These are phyloP conservation scores for Anoplolepis gracilipes DNA, from an alignment of 1,140 invertebrate genomes.

Conservation along the genomic window DNA sequence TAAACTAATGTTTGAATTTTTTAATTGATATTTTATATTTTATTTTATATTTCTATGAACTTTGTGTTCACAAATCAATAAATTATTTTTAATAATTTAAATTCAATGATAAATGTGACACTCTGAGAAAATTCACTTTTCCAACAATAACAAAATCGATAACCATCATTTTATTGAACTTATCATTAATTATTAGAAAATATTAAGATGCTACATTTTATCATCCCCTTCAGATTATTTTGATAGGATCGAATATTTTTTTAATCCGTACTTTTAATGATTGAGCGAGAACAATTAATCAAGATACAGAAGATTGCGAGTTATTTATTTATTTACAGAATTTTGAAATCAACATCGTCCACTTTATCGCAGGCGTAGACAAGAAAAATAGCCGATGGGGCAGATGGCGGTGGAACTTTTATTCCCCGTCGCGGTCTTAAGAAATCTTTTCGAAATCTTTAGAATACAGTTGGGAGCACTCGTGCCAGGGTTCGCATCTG, in stretches of 20 bases:
- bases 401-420: conserved; percentile 45
- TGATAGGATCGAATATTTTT: neutral
- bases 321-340: conserved; percentile 43
- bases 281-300: neutral
- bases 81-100: neutral
- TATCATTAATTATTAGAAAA: neutral
- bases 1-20: neutral
- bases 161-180: neutral
- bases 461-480: conserved; percentile 45
- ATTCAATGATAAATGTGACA: neutral
- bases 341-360: neutral
- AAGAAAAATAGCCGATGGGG: conserved; percentile 5
- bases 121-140: neutral
- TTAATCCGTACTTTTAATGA: neutral
- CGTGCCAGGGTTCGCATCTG: conserved; percentile 36
- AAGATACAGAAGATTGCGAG: neutral
- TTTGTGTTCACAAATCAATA: neutral
- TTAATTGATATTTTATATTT: neutral
- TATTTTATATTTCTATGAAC: neutral
- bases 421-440: conserved; percentile 37
- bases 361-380: neutral
- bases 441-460: conserved; percentile 51
- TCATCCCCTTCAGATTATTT: neutral
- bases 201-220: neutral
- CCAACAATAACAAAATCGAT: neutral